Conservation (phyloP, 1,140 invertebrate species). For the Lerema accius region DNA sequence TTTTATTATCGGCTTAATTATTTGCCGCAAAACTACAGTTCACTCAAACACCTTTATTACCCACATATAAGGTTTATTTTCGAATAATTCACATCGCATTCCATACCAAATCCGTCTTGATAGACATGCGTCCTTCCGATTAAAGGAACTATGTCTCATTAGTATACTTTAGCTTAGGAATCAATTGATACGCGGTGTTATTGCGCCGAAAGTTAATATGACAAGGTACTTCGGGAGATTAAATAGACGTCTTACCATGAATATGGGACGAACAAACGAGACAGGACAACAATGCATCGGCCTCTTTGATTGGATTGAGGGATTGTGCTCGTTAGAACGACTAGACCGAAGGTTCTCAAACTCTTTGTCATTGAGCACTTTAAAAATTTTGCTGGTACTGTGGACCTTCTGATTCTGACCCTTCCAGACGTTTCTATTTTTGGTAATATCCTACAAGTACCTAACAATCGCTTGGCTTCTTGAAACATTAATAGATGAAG, state of each 20-base stretch:
- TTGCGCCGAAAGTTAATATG: slow-evolving; percentile 42
- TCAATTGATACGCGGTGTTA: slow-evolving; percentile 52
- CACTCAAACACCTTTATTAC: slow-evolving; percentile 5
- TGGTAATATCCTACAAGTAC: no score
- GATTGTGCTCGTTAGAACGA: slow-evolving; percentile 36
- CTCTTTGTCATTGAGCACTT: no score
- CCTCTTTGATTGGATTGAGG: slow-evolving; percentile 47
- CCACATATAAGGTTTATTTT: background rate
- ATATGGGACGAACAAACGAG: slow-evolving; percentile 37
- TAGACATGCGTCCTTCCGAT: slow-evolving; percentile 40
- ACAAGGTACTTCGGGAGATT: slow-evolving; percentile 44
- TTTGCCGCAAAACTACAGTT: slow-evolving; percentile 39
- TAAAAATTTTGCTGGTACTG: no score
- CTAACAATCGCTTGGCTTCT: no score
- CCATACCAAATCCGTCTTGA: slow-evolving; percentile 50
- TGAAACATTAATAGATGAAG: no score
- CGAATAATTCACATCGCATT: background rate
- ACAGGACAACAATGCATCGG: slow-evolving; percentile 44
- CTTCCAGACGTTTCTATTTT: no score
- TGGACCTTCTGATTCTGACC: no score
- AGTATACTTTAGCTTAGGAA: slow-evolving; percentile 49
- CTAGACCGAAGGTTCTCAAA: no score
- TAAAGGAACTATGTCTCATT: slow-evolving; percentile 54
- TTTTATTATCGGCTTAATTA: slow-evolving; percentile 62
- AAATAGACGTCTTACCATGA: slow-evolving; percentile 35